A percentile compares a stretch with the other conserved stretches of the same genome.
These are phyloP conservation scores for Drosophila fuyamai DNA, from an alignment of 1,140 invertebrate genomes.

Conservation along the genomic window DNA sequence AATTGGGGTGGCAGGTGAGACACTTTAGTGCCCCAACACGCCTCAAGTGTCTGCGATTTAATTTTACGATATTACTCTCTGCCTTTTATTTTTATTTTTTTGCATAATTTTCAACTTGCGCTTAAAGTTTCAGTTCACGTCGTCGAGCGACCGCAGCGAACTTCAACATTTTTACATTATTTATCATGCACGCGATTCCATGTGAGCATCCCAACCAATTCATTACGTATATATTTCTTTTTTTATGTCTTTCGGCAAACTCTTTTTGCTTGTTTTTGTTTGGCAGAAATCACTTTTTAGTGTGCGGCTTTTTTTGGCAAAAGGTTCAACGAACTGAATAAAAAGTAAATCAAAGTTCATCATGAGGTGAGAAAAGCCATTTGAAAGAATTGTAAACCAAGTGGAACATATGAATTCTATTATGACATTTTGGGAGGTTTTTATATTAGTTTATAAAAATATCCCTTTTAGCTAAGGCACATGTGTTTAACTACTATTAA, in stretches of 20 bases:
- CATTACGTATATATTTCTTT: constrained; percentile 38
- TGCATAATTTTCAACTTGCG: constrained; percentile 31
- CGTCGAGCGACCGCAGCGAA: constrained; percentile 26
- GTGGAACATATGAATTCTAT: constrained; percentile 15
- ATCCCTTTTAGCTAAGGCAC: no score
- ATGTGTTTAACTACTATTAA: no score
- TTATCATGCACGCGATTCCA: constrained; percentile 45
- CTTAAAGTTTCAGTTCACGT: constrained; percentile 47
- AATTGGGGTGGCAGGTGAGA: constrained; percentile 16
- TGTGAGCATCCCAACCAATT: constrained; percentile 34
- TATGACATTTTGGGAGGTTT: background rate
- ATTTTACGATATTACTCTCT: constrained; percentile 36
- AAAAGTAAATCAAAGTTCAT: constrained; percentile 50
- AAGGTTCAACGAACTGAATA: constrained; percentile 47
- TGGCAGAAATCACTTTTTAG: constrained; percentile 24
- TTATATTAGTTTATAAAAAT: background rate
- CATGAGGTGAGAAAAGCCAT: constrained; percentile 34
- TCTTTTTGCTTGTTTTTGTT: constrained; percentile 14
- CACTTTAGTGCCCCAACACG: constrained; percentile 41
- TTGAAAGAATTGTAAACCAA: constrained; percentile 4
- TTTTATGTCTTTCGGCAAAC: constrained; percentile 38
- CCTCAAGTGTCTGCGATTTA: constrained; percentile 37
- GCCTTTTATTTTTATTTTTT: constrained; percentile 17
- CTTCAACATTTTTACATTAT: constrained; percentile 45
- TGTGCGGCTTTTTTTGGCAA: constrained; percentile 14